phyloP scores from a whole-genome alignment of 2,797 vertebrate genomes.

The Knipowitschia caucasica region DNA sequence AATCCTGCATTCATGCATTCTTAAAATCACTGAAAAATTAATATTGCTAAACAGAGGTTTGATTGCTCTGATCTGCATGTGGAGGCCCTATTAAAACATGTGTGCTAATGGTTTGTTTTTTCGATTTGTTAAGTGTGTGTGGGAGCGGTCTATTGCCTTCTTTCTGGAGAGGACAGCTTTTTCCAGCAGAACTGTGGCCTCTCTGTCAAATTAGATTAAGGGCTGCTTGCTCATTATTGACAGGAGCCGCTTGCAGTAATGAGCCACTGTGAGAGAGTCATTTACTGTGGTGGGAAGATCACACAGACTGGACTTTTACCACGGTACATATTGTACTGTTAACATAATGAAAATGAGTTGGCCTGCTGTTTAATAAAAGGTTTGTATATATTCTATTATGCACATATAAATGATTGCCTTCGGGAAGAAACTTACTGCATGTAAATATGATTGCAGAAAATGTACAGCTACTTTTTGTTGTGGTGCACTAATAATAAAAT shows the following conservation, averaged over 20 bases:
- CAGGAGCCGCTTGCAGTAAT: conserved; percentile 61
- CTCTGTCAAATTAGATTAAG: conserved; percentile 67
- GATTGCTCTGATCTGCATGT: neutral
- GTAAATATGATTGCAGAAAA: too few species aligned
- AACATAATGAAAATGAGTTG: conserved; percentile 19
- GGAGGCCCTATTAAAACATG: neutral
- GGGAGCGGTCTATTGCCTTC: conserved; percentile 43
- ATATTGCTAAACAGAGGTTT: conserved; percentile 9
- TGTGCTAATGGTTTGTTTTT: neutral
- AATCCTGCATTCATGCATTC: neutral
- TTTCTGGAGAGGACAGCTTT: conserved; percentile 50
- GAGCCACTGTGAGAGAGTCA: conserved; percentile 61
- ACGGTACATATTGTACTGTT: conserved; percentile 40
- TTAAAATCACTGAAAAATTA: neutral
- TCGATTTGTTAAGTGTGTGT: conserved; percentile 22
- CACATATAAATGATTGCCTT: too few species aligned
- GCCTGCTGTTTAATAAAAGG: too few species aligned
- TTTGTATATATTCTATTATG: too few species aligned
- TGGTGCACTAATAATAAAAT: too few species aligned
- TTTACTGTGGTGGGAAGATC: conserved; percentile 65
- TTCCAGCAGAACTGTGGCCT: conserved; percentile 48
- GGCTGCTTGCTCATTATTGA: conserved; percentile 67
- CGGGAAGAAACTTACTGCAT: too few species aligned
- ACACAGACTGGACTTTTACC: conserved; percentile 50
- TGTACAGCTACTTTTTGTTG: too few species aligned